Base-by-base conservation (phyloP, 2,797 vertebrate genomes). In the Garrulus glandarius region DNA sequence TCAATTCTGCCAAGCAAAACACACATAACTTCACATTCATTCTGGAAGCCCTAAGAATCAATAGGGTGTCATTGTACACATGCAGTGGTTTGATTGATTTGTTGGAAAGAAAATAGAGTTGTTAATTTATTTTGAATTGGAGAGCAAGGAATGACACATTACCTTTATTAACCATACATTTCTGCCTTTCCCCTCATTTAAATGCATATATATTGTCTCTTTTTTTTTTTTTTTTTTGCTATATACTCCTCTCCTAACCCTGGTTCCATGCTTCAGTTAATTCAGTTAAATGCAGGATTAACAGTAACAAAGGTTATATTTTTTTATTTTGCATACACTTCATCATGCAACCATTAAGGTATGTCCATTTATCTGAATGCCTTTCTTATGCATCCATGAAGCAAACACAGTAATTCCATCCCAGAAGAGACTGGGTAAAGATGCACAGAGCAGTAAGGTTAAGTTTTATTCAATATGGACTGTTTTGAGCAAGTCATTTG, bases 1-100 rank as follows among this genome's bases (percentile, higher is more conserved):
- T 89, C 15, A n/a, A 8, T 56, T 82, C 19, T 79, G 90, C 88
- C 92, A 96, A 97, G 29, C 18, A 93, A 93, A 97, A 92, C 44
- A 90, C 13, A 44, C 15, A 27, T n/a, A 84, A 71, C 22, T 93
- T 76, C 37, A 80, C 37, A 53, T 77, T 82, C 17, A 30, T 84
- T 87, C 53, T 61, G 56, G 37, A 80, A 93, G 10, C 41, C 49
- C 39, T 89, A 71, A 74, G 84, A 91, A 77, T 76, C n/a, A 87
- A 89, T 59, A 65, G 57, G 13, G 12, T 93, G 24, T 68, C 64
- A 49, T 26, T 49, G 11, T 79, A 43, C 43, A 89, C 67, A 37
- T 46, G 34, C 29, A 84, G 13, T 3, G 1, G 24, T 94, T 94
- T 91, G 75, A 87, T 43, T 84, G 77, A 87, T 83, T 61, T 75